Evolutionary conservation across 2,113 vertebrate species (phyloP).

Genomic region (Eulemur macaco): DNA sequence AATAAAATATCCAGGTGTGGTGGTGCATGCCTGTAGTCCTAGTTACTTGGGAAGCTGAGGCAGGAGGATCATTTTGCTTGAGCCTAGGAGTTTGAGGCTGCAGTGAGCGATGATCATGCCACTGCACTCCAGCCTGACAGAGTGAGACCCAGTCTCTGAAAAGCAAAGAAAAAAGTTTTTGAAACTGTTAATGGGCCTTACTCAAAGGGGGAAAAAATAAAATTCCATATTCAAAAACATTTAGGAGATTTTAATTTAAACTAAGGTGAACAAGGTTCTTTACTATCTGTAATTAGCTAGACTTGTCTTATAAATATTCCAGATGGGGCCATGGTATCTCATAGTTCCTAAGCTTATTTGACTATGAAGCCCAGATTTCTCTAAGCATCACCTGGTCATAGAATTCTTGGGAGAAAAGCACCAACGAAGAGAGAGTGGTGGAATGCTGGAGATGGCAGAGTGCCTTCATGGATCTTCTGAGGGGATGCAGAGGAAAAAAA

Average conservation of each 20-base stretch:
- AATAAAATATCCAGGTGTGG: no score
- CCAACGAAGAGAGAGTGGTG: rapidly evolving
- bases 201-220: neutral
- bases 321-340: neutral
- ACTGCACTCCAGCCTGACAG: no score
- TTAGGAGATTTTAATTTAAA: neutral
- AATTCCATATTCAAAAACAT: neutral
- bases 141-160: no score
- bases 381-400: no score
- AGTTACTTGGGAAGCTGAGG: no score
- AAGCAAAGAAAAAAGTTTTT: neutral
- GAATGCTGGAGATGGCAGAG: neutral
- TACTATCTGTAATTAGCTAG: neutral
- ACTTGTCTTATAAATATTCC: neutral
- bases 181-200: neutral
- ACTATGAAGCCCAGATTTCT: neutral
- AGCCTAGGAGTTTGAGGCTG: no score
- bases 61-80: no score
- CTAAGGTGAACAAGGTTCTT: neutral
- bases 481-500: neutral
- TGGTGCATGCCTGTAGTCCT: no score
- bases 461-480: neutral
- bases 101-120: no score
- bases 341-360: neutral
- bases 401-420: neutral